Evolutionary conservation across 2,113 vertebrate genomes (phyloP), one percentile per base, ranked within the genome.

Genomic region (Gnathonemus longibarbis): DNA sequence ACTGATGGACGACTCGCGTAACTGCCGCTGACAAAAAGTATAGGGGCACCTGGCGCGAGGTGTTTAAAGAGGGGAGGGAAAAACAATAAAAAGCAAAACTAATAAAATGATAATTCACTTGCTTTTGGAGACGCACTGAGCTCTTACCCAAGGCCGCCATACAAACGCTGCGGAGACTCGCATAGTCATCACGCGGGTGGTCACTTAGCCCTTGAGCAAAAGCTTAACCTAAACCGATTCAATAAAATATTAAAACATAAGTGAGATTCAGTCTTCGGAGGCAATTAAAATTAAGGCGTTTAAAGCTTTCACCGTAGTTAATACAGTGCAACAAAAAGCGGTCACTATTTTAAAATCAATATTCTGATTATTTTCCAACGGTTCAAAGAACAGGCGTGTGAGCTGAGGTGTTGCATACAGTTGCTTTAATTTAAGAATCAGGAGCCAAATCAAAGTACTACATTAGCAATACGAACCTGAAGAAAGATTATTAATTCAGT

Each of bases 91-190:
- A 86, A 89, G 70, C 49, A 90, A 91, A 92, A 91, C 91, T 90
- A 92, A 92, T 92, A 91, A 93, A 92, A 93, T 91, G 92, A 90
- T 90, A 91, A 92, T 92, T 91, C 42, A 46, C 39, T 84, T 90
- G 86, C 90, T 90, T 50, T 87, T 46, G 46, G 89, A 89, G 90
- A 90, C 89, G 90, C 56, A 90, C 89, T 90, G 90, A 92, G 86
- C 87, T 80, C 89, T 92, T 80, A 87, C 56, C 88, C 89, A 88
- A 35, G 5, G 15, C 15, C 85, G 56, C 31, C 89, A 88, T 49
- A 53, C 39, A 80, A 66, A 87, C 80, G 92, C 89, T 88, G 90
- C 89, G 56, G 86, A 77, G 89, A 53, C 52, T 19, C 52, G 52
- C 52, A 15, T 19, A 53, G 52, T 53, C 52, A 1, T 53, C 52